These are phyloP conservation scores for Physella acuta DNA, from an alignment of 1,140 invertebrate genomes.

Conservation along the genomic window DNA sequence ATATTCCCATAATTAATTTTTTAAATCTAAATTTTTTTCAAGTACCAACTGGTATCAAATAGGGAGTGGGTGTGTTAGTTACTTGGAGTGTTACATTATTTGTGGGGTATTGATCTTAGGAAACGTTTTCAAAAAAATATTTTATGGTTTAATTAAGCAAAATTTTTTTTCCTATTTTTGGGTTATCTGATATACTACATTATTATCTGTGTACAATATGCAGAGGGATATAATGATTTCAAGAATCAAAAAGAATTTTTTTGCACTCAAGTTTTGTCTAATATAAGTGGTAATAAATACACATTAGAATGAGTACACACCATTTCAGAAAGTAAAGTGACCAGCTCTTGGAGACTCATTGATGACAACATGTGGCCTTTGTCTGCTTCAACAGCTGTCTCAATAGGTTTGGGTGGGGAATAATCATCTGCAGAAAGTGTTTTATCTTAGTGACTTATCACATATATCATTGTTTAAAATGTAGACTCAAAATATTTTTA, in stretches of 20 bases:
- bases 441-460: neutral
- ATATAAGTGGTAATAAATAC: neutral
- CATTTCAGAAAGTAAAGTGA: conserved; percentile 42
- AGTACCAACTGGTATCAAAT: neutral
- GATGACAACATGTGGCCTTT: conserved; percentile 20
- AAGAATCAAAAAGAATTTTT: no score
- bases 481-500: no score
- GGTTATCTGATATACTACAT: no score
- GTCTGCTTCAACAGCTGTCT: conserved; percentile 16
- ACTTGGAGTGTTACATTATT: no score
- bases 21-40: neutral
- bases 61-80: neutral
- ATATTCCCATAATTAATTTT: neutral
- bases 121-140: no score
- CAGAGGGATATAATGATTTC: no score
- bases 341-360: conserved; percentile 37
- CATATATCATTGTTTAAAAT: no score
- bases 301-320: conserved; percentile 25
- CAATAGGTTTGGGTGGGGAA: conserved; percentile 3
- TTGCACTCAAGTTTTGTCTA: neutral
- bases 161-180: no score
- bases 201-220: no score
- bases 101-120: no score
- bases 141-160: no score
- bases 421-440: conserved; percentile 33